Base-by-base conservation (phyloP, 2,888 invertebrate genomes). In the Nectonema munidae region DNA sequence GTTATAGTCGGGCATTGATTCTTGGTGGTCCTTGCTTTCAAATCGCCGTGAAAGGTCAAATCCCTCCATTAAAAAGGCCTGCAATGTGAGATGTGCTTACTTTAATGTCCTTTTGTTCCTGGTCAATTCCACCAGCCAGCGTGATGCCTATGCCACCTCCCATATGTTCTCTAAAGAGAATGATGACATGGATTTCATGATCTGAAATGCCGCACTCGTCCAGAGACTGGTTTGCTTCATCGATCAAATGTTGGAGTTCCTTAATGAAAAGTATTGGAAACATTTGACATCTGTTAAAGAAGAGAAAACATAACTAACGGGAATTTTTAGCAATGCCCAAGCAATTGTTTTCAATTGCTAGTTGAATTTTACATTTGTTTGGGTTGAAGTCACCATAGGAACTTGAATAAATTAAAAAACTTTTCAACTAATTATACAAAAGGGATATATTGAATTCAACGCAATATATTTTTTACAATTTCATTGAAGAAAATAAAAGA, bases 21-120 rank as follows among this genome's bases (percentile, higher is more conserved):
- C n/a, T n/a, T n/a, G n/a, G n/a, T n/a, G n/a, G n/a, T n/a, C n/a
- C n/a, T n/a, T n/a, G n/a, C n/a, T n/a, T n/a, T n/a, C n/a, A n/a
- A n/a, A n/a, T n/a, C n/a, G n/a, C n/a, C n/a, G n/a, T n/a, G n/a
- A n/a, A n/a, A n/a, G n/a, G n/a, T n/a, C n/a, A n/a, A n/a, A n/a
- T n/a, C n/a, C n/a, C n/a, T n/a, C n/a, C n/a, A n/a, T n/a, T n/a
- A n/a, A n/a, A n/a, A n/a, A n/a, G n/a, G n/a, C n/a, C n/a, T n/a
- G n/a, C n/a, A n/a, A n/a, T n/a, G n/a, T n/a, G n/a, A n/a, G 13
- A n/a, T 32, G 6, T 13, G 42, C 66, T 59, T 55, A 73, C 75
- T 49, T 74, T 75, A 45, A 77, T 74, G 55, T 75, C 74, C 59
- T 75, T 77, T 48, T 70, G 68, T 61, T 77, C 77, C 52, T 75